Base-by-base conservation (phyloP, 1,140 invertebrate genomes). In the Epicauta chinensis region DNA sequence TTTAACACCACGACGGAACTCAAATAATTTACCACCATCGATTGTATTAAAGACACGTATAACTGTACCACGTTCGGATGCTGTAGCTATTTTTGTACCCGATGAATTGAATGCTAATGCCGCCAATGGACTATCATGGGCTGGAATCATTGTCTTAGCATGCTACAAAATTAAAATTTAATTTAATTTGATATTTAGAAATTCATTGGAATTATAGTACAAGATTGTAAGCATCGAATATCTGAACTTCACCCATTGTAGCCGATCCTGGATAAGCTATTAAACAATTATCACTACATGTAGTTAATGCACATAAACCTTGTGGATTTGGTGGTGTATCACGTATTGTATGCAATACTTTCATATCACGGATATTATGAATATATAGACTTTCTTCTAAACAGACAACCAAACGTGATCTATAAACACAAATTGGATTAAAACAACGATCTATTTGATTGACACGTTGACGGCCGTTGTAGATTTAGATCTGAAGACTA, bases 301-400 rank as follows among this genome's bases (percentile, higher is more conserved):
- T 80, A 34, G 93, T 95, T 2, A 99, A 78, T 47, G 93, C 92
- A 75, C 93, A 93, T 31, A 99, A 75, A 9, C 97, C 97, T 60
- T 79, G 77, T 17, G 87, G 86, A 78, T 99, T 99, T 34, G 89
- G 87, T 47, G 97, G 97, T 43, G 96, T 99, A 70, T 99, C 96
- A 57, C 93, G 81, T 67, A 99, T 98, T 44, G 93, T 98, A 71
- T 99, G 97, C 58, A 98, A 77, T 17, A 98, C 90, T 75, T 95
- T 97, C 96, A 99, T 98, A 71, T 99, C 96, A 39, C 90, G 81
- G 59, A 99, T 97, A 75, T 98, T 98, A 78, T 99, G 96, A 67
- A 99, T 97, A 71, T 97, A 97, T 48, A 99, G 77, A 47, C 90
- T 93, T 71, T 99, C 96, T 73, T 98, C 95, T 60, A 99, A 73